phyloP scores from a whole-genome alignment of 2,888 invertebrate genomes.

The Phlogophora meticulosa region DNA sequence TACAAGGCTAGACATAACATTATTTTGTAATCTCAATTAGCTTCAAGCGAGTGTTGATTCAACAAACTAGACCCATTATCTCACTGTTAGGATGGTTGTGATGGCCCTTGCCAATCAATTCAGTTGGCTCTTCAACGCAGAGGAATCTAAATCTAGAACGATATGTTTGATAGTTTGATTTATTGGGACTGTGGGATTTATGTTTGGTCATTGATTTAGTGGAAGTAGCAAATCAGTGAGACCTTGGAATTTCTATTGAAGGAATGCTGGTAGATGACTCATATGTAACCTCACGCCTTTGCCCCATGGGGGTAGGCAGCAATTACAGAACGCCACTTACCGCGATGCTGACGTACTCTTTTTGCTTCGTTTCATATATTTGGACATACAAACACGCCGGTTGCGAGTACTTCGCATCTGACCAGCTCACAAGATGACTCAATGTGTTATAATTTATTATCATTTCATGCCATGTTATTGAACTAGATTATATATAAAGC shows the following conservation, averaged over 20 bases:
- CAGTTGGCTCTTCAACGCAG: constrained; percentile 30
- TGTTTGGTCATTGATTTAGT: constrained; percentile 14
- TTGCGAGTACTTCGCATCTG: too few species aligned
- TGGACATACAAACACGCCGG: too few species aligned
- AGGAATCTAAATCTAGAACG: constrained; percentile 34
- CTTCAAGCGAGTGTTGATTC: constrained; percentile 37
- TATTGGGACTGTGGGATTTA: constrained; percentile 39
- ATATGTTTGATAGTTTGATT: constrained; percentile 46
- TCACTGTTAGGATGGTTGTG: constrained; percentile 35
- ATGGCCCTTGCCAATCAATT: constrained; percentile 58
- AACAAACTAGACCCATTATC: constrained; percentile 35
- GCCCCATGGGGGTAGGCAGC: too few species aligned
- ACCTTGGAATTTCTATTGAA: constrained; percentile 7
- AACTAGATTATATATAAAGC: too few species aligned
- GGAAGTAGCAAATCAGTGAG: not conserved
- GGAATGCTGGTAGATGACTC: constrained; percentile 2
- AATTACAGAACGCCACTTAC: too few species aligned
- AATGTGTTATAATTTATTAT: too few species aligned
- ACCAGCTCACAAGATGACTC: too few species aligned
- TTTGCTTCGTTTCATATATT: too few species aligned
- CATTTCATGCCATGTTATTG: not conserved
- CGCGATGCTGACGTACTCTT: too few species aligned
- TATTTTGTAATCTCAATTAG: constrained; percentile 37
- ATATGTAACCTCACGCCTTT: too few species aligned
- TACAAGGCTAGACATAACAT: constrained; percentile 46